Evolutionary conservation across 2,888 invertebrate genomes (phyloP), one percentile per base, ranked within the genome.

Genomic region (Lamellibrachia satsuma): DNA sequence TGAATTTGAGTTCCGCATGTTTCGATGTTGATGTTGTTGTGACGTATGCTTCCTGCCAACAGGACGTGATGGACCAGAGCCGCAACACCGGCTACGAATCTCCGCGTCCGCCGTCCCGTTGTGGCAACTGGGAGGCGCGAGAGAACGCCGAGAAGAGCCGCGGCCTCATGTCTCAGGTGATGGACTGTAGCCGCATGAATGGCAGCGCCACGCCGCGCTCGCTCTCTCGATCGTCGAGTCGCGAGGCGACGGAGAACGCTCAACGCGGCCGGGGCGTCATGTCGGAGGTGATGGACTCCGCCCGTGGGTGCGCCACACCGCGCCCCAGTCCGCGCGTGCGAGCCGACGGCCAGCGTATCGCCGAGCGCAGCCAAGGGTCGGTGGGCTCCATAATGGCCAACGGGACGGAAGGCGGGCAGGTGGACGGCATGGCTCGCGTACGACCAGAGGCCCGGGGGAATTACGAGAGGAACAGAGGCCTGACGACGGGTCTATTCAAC

Each of bases 391-490:
- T 75, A 4, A 75, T 75, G 75, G 6, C 22, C 75, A 75, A 75
- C 22, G 75, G 75, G 75, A 22, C 75, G 75, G 4, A 15, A 6
- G 75, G 2, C 22, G 75, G 75, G 22, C 90, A 75, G 75, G 39
- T 39, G 39, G 75, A 75, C 75, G 75, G 22, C 3, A 0, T 75
- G 75, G 91, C 93, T 2, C 75, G 93, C 27, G 94, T 94, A 9
- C 92, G 92, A 90, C 93, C 93, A 6, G 93, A 93, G 27, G 94
- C 92, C 22, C 52, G 92, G 90, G 93, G 92, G 27, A 93, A 52
- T 52, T 92, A 92, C 90, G 90, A 39, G 22, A 93, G 93, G 75
- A 93, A 93, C 60, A 90, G 60, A 51, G 94, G 94, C 15, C 92
- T 92, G 27, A 91, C 93, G 52, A 92, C 92, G n/a, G 22, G 93